Evolutionary conservation across 1,140 invertebrate genomes (phyloP).

Genomic region (Theocolax elegans): DNA sequence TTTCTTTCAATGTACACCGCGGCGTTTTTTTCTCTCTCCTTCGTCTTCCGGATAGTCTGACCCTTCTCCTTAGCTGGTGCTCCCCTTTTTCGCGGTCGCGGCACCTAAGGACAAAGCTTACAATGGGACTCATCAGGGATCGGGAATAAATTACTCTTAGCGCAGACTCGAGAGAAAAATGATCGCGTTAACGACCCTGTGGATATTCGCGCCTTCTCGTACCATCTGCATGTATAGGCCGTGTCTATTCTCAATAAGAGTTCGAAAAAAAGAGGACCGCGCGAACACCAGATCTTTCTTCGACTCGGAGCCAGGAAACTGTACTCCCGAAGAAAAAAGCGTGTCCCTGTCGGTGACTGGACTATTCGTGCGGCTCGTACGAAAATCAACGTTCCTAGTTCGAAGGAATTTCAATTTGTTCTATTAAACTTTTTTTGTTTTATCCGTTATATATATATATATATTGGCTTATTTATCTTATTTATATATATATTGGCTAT

Average conservation of each 20-base stretch:
- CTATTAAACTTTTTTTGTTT: too few relatives aligned
- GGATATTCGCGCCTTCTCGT: conserved; percentile 18
- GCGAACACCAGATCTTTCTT: background rate
- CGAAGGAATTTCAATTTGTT: too few relatives aligned
- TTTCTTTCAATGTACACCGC: conserved; percentile 30
- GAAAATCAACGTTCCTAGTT: too few relatives aligned
- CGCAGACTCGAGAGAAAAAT: conserved; percentile 54
- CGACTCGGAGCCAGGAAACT: background rate
- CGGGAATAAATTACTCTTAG: conserved; percentile 61
- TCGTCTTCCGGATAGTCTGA: conserved; percentile 42
- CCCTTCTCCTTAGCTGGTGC: conserved; percentile 29
- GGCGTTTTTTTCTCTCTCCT: conserved; percentile 15
- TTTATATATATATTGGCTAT: too few relatives aligned
- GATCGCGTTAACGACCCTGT: conserved; percentile 33
- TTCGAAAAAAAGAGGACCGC: conserved; percentile 21
- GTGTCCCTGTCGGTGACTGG: too few relatives aligned
- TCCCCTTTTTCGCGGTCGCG: conserved; percentile 41
- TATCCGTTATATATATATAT: too few relatives aligned
- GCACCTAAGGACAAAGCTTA: conserved; percentile 50
- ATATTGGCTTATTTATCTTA: too few relatives aligned
- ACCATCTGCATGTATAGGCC: conserved; percentile 10
- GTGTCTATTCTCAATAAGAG: background rate
- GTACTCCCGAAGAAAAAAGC: background rate
- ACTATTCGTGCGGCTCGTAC: too few relatives aligned
- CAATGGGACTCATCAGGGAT: conserved; percentile 64